Evolutionary conservation across 2,888 invertebrate species (phyloP).

Genomic region (Cremastinae sp.): DNA sequence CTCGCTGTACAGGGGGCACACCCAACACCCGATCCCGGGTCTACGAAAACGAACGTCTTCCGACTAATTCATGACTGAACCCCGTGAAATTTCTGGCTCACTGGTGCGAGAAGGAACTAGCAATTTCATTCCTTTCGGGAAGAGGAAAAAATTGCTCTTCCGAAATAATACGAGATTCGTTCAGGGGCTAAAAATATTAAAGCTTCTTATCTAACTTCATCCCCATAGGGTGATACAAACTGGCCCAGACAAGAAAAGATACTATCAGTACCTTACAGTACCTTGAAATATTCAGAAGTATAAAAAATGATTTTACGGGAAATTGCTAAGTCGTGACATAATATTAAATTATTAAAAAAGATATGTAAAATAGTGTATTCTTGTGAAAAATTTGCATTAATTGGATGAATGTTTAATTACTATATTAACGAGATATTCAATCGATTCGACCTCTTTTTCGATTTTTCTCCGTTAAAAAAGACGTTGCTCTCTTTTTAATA

Average conservation of each 20-base stretch:
- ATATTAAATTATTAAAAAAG: too few relatives aligned
- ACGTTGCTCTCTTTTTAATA: too few relatives aligned
- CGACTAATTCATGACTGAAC: constrained; percentile 59
- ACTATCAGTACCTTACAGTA: too few relatives aligned
- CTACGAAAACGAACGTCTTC: constrained; percentile 54
- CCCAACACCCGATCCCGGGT: constrained; percentile 38
- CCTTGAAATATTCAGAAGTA: not conserved
- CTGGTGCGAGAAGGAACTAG: constrained; percentile 59
- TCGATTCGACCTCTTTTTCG: too few relatives aligned
- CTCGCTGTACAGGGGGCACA: constrained; percentile 46
- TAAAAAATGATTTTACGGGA: not conserved
- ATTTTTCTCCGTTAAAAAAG: too few relatives aligned
- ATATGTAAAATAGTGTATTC: too few relatives aligned
- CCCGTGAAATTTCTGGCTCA: constrained; percentile 57
- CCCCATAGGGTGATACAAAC: constrained; percentile 17
- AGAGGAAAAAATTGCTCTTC: constrained; percentile 16
- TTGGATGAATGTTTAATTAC: too few relatives aligned
- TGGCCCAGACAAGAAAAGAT: not conserved
- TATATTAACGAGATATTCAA: too few relatives aligned
- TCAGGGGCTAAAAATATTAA: constrained; percentile 39
- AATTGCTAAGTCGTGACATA: too few relatives aligned
- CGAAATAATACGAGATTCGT: constrained; percentile 49
- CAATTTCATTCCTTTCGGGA: constrained; percentile 45
- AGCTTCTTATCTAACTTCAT: constrained; percentile 17
- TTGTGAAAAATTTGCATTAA: too few relatives aligned